These are phyloP conservation scores for Neolamprologus hecqui DNA, from an alignment of 2,113 vertebrate genomes.

Conservation along the genomic window DNA sequence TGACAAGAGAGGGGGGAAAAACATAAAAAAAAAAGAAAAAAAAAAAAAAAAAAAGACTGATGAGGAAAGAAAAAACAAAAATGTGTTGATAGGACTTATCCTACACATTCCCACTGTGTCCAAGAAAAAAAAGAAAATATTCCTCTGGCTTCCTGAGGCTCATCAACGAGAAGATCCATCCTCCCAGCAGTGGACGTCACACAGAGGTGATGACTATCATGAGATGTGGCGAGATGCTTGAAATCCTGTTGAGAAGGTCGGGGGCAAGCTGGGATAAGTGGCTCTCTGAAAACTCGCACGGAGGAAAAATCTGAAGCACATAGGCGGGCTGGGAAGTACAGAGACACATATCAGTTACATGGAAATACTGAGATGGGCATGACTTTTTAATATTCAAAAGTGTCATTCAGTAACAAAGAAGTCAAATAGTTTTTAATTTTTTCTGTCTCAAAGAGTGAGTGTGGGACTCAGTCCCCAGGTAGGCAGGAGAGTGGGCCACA, in stretches of 20 bases:
- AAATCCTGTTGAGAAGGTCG: conserved; percentile 93
- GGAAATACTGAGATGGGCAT: neutral
- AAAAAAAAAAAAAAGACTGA: neutral
- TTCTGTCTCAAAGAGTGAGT: neutral
- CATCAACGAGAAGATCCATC: conserved; percentile 15
- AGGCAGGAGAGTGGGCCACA: neutral
- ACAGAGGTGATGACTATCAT: conserved; percentile 99
- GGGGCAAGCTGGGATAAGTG: conserved; percentile 94
- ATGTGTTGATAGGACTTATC: conserved; percentile 23
- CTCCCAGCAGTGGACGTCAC: conserved; percentile 64
- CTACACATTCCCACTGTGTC: conserved; percentile 38
- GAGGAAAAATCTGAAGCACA: conserved; percentile 98
- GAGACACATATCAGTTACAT: neutral
- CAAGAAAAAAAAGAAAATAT: conserved; percentile 25
- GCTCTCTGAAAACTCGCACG: conserved; percentile 95
- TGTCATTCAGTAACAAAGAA: neutral
- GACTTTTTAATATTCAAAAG: neutral
- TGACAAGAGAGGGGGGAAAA: neutral
- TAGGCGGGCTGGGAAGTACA: conserved; percentile 82
- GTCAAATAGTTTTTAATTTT: neutral
- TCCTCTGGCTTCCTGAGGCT: conserved; percentile 65
- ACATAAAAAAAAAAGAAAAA: neutral
- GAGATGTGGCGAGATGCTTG: conserved; percentile 96
- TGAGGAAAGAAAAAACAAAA: conserved; percentile 13
- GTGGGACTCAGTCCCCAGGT: neutral